phyloP scores from a whole-genome alignment of 2,113 vertebrate species.

The Lipotes vexillifer region DNA sequence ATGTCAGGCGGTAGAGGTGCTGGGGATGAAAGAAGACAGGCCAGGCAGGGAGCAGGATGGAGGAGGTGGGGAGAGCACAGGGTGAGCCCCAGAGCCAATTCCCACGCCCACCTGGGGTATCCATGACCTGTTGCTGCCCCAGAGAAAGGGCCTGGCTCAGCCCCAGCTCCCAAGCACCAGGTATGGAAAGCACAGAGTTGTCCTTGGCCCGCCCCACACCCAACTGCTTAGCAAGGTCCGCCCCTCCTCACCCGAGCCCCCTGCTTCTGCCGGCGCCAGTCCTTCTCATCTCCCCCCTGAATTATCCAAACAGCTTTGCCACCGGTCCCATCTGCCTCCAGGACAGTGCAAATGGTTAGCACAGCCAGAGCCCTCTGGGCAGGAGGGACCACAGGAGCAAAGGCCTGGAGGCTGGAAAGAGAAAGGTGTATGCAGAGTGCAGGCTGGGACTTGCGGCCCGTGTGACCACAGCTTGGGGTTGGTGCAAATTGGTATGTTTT shows the following conservation, averaged over 20 bases:
- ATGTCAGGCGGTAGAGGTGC: background rate
- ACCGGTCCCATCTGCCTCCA: background rate
- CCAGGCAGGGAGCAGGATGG: background rate
- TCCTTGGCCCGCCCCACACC: background rate
- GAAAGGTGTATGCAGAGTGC: background rate
- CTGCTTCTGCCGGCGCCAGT: background rate
- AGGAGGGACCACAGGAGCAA: background rate
- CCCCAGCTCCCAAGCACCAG: background rate
- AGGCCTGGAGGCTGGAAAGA: background rate
- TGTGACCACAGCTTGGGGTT: background rate
- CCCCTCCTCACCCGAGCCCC: background rate
- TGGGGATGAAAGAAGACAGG: background rate
- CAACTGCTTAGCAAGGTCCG: too few relatives aligned
- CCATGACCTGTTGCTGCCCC: background rate
- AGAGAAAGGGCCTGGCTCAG: background rate
- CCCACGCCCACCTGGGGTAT: fast-evolving
- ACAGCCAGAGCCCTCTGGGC: background rate
- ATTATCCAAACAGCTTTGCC: background rate
- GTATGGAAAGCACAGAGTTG: background rate
- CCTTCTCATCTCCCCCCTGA: background rate
- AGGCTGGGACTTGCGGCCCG: background rate
- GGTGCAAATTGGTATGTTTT: background rate
- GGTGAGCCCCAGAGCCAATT: background rate
- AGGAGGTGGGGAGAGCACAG: too few relatives aligned
- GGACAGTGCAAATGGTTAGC: background rate